These are phyloP conservation scores for Dasyurus viverrinus DNA, from an alignment of 2,113 vertebrate genomes.

Conservation along the genomic window DNA sequence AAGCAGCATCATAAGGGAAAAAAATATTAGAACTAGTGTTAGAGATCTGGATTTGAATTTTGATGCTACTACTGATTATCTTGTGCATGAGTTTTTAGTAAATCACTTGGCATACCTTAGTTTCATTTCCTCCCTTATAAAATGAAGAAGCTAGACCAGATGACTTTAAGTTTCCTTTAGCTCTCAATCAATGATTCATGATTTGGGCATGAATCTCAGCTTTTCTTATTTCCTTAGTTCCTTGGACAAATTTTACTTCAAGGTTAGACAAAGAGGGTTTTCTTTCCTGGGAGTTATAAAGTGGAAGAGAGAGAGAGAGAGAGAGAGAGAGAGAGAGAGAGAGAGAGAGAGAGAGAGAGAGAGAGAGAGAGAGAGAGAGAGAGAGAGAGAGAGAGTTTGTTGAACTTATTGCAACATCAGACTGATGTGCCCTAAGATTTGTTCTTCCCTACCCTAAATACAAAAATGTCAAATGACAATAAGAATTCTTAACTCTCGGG, in stretches of 20 bases:
- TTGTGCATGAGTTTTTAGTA: background rate
- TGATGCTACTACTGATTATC: background rate
- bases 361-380: too few relatives aligned
- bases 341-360: too few relatives aligned
- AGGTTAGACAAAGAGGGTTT: background rate
- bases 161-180: background rate
- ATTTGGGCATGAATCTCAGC: background rate
- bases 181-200: background rate
- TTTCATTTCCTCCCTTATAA: background rate
- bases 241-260: background rate
- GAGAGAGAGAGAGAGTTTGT: background rate
- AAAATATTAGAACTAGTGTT: background rate
- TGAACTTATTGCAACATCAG: background rate
- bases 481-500: background rate
- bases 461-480: background rate
- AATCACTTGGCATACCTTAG: background rate
- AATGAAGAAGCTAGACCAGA: background rate
- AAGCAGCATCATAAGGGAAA: background rate
- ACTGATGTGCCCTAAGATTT: background rate
- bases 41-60: background rate
- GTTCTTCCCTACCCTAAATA: background rate
- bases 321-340: too few relatives aligned
- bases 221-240: background rate
- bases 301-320: too few relatives aligned
- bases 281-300: background rate